Evolutionary conservation across 2,888 invertebrate species (phyloP).

Genomic region (Chaetogeoica ovagalla): DNA sequence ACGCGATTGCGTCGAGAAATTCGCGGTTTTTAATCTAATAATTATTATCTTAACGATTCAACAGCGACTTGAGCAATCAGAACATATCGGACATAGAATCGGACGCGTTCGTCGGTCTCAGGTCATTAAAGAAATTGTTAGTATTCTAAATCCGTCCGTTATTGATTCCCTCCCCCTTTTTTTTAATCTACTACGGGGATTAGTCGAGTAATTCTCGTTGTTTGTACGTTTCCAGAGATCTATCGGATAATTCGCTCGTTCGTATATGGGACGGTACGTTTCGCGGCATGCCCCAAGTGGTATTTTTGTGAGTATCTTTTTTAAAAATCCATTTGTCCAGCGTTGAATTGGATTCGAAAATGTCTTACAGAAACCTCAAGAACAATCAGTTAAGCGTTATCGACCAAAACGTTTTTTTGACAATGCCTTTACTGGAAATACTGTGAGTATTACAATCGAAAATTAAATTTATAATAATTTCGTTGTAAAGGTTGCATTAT

Average conservation of each 20-base stretch:
- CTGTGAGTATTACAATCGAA: slow-evolving; percentile 56
- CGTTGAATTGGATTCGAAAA: too few relatives aligned
- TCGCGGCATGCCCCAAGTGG: slow-evolving; percentile 57
- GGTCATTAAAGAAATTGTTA: slow-evolving; percentile 56
- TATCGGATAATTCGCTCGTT: slow-evolving; percentile 57
- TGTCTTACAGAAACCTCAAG: slow-evolving; percentile 57
- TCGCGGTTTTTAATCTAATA: too few relatives aligned
- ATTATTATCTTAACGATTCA: slow-evolving; percentile 8
- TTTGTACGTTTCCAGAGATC: slow-evolving; percentile 56
- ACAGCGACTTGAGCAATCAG: slow-evolving; percentile 56
- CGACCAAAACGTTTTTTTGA: slow-evolving; percentile 57
- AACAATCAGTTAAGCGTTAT: slow-evolving; percentile 57
- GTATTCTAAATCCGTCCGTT: slow-evolving; percentile 40
- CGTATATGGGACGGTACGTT: slow-evolving; percentile 57
- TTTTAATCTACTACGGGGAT: too few relatives aligned
- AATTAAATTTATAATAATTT: too few relatives aligned
- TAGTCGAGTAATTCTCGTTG: background rate
- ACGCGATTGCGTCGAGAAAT: too few relatives aligned
- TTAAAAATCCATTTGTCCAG: too few relatives aligned
- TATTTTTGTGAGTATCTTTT: slow-evolving; percentile 57
- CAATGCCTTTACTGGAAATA: slow-evolving; percentile 56
- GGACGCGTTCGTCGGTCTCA: slow-evolving; percentile 57
- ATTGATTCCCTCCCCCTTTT: too few relatives aligned
- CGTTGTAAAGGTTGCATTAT: too few relatives aligned
- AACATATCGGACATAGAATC: slow-evolving; percentile 55